Conservation (phyloP, 2,797 vertebrate genomes). For the Enteromius fasciolatus region DNA sequence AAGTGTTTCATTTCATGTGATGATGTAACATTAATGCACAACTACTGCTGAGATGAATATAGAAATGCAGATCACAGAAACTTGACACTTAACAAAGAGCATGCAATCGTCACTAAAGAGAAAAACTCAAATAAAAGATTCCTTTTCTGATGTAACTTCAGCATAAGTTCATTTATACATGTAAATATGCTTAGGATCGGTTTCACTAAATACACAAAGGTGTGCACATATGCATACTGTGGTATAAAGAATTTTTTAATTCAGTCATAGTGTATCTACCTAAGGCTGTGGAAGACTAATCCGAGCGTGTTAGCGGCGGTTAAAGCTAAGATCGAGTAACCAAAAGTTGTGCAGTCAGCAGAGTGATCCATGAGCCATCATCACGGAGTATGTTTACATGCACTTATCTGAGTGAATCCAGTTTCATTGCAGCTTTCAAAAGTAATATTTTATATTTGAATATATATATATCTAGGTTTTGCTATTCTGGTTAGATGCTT, state of each 20-base stretch:
- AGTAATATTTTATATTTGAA: conserved; percentile 18
- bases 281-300: background rate
- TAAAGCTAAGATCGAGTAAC: background rate
- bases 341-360: background rate
- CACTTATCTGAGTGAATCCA: background rate
- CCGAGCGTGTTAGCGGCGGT: background rate
- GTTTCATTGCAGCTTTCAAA: background rate
- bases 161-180: background rate
- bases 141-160: background rate
- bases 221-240: background rate
- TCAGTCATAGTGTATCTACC: too few species aligned
- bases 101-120: background rate
- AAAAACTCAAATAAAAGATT: background rate
- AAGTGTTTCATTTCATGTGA: conserved; percentile 73
- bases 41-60: background rate
- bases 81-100: background rate
- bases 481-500: background rate
- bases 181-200: conserved; percentile 10
- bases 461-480: background rate
- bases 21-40: conserved; percentile 21
- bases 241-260: background rate
- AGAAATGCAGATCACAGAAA: background rate
- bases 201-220: background rate
- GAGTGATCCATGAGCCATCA: conserved; percentile 1
- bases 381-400: conserved; percentile 10